Evolutionary conservation across 2,113 vertebrate genomes (phyloP), one percentile per base, ranked within the genome.

Genomic region (Diphyllodes magnificus): DNA sequence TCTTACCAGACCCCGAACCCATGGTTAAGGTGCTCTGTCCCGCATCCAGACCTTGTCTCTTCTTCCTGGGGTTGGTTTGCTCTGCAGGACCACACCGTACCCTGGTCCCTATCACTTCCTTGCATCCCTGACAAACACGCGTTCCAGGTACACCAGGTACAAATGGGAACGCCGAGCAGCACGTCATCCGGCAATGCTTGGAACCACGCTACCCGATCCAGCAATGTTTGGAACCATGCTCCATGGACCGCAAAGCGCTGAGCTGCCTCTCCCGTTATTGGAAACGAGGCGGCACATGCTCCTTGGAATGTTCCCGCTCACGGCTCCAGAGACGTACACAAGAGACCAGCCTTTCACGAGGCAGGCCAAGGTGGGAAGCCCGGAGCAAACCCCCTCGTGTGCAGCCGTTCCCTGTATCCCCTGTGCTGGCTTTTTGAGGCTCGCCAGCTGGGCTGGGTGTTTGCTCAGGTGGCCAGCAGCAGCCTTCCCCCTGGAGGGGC

Each of bases 381-480:
- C 6, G 7, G 4, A 53, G 63, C 70, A 27, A 76, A 22, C 6
- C 2, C 31, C 33, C 10, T 33, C 1, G 31, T 3, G 40, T 28
- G 28, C 25, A 61, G 54, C 25, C 78, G 40, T 61, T 76, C 54
- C 47, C 47, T 19, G 15, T 15, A 47, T 54, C 45, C 47, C 78
- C 39, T 6, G 25, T 19, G 61, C 47, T 15, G 70, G 20, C 40
- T 61, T 61, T 54, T 9, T 2, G 0, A 57, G 77, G 53, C 37
- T 73, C 3, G 2, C 22, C 31, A 30, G 40, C 70, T 53, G 30
- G 61, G n/a, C 54, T 19, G 72, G 50, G 44, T 96, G 80, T 77
- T 93, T 90, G 79, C 92, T 96, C 92, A 93, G 86, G 88, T 84
- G 96, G 96, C 92, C 80, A 97, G 82, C 75, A 82, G 49, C 82